Percentiles rank a stretch among this genome's conserved stretches.
Evolutionary conservation across 2,797 vertebrate genomes (phyloP).

Genomic region (Chromis chromis): DNA sequence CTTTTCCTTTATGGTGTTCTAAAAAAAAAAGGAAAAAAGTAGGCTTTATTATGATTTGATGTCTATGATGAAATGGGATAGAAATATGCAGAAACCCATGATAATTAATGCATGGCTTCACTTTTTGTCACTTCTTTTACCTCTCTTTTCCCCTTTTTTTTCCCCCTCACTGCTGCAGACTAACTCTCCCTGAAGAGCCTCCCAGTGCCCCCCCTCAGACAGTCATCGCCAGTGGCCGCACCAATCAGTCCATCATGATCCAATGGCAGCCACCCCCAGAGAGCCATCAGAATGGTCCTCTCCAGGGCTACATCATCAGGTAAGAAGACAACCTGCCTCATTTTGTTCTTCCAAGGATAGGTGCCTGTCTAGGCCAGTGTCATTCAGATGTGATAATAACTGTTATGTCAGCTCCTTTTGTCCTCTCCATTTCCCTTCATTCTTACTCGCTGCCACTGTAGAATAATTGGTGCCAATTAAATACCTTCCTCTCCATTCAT

Average conservation of each 20-base stretch:
- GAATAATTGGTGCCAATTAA: slow-evolving; percentile 78
- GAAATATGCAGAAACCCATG: slow-evolving; percentile 74
- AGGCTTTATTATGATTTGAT: slow-evolving; percentile 60
- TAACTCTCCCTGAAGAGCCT: slow-evolving; percentile 95
- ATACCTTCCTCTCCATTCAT: slow-evolving; percentile 59
- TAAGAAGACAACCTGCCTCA: slow-evolving; percentile 65
- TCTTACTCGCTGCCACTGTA: slow-evolving; percentile 46
- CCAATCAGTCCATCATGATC: slow-evolving; percentile 99
- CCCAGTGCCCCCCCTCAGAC: slow-evolving; percentile 96
- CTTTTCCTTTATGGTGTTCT: slow-evolving; percentile 52
- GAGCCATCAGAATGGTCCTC: slow-evolving; percentile 94
- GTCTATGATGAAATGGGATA: slow-evolving; percentile 77
- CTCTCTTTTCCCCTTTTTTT: slow-evolving; percentile 9
- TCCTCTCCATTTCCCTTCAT: slow-evolving; percentile 49
- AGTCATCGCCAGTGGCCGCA: slow-evolving; percentile 95
- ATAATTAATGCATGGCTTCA: slow-evolving; percentile 72
- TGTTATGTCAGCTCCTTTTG: slow-evolving; percentile 59
- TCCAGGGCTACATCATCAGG: slow-evolving; percentile 97
- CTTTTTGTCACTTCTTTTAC: slow-evolving; percentile 46
- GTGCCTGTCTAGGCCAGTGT: slow-evolving; percentile 36
- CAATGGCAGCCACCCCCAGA: slow-evolving; percentile 97
- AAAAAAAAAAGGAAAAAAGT: slow-evolving; percentile 39
- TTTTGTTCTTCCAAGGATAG: slow-evolving; percentile 40
- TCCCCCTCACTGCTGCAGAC: slow-evolving; percentile 73
- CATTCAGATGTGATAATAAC: slow-evolving; percentile 69